These are phyloP conservation scores for Chymomyza costata DNA, from an alignment of 1,140 invertebrate genomes.

Conservation along the genomic window DNA sequence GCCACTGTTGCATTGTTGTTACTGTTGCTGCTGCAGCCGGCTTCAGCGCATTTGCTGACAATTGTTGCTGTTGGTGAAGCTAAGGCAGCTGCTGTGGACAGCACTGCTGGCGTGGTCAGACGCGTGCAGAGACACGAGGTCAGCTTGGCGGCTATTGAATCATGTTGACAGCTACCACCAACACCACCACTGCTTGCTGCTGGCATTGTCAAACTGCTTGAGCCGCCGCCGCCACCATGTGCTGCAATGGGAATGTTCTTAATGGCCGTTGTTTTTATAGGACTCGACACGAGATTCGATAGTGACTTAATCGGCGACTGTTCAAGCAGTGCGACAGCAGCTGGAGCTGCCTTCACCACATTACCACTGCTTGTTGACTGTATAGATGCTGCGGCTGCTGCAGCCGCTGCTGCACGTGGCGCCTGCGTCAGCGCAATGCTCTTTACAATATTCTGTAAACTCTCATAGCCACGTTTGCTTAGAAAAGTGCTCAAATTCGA, in stretches of 20 bases:
- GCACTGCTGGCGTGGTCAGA: conserved; percentile 34
- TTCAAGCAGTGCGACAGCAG: conserved; percentile 64
- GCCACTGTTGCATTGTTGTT: conserved; percentile 5
- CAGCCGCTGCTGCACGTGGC: conserved; percentile 6
- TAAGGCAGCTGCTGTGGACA: conserved; percentile 6
- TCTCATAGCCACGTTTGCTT: conserved; percentile 77
- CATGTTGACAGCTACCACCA: conserved; percentile 59
- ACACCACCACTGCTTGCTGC: conserved; percentile 17
- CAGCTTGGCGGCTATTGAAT: conserved; percentile 75
- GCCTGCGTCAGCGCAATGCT: conserved; percentile 50
- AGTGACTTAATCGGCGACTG: conserved; percentile 80
- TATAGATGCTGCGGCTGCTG: neutral
- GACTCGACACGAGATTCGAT: conserved; percentile 79
- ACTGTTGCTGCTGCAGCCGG: conserved; percentile 5
- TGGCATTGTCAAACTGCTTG: too few species aligned
- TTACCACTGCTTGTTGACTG: neutral
- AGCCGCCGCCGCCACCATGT: too few species aligned
- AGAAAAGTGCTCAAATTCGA: conserved; percentile 73
- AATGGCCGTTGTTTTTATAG: conserved; percentile 76
- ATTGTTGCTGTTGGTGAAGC: conserved; percentile 3
- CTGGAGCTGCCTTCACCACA: conserved; percentile 1
- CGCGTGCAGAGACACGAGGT: conserved; percentile 76
- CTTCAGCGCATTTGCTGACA: neutral
- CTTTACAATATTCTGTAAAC: conserved; percentile 77
- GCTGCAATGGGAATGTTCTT: conserved; percentile 72